Conservation (phyloP, 92 coral and sea anemone genomes). For the Virgularia gustaviana region DNA sequence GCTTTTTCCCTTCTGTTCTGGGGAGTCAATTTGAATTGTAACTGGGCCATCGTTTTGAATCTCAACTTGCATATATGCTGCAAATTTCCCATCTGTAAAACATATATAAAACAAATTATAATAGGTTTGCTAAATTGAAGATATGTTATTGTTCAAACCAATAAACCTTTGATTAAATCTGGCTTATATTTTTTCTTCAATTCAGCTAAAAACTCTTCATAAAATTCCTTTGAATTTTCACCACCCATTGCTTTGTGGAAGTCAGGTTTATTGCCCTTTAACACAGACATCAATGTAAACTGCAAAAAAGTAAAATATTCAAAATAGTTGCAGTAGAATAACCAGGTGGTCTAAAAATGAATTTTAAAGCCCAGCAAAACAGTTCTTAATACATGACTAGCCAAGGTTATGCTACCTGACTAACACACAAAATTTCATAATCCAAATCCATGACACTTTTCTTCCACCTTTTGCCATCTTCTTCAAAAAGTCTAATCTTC, state of each 20-base stretch:
- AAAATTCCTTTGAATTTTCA: conserved; percentile 69
- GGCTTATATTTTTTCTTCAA: conserved; percentile 62
- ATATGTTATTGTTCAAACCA: background rate
- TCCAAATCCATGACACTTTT: conserved; percentile 81
- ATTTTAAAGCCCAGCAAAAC: background rate
- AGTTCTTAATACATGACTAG: background rate
- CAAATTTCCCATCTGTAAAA: conserved; percentile 81
- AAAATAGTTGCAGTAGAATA: too few species aligned
- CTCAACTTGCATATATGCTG: conserved; percentile 96
- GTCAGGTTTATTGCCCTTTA: conserved; percentile 91
- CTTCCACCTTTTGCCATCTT: conserved; percentile 88
- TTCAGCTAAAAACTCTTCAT: conserved; percentile 70
- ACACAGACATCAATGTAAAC: conserved; percentile 77
- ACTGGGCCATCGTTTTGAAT: conserved; percentile 99
- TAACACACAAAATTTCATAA: conserved; percentile 83
- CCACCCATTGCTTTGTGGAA: conserved; percentile 90
- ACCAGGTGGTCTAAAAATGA: too few species aligned
- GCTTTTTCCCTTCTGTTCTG: conserved; percentile 45
- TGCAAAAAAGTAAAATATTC: background rate
- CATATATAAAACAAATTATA: background rate
- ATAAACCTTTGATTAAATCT: conserved; percentile 78
- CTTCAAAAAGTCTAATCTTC: conserved; percentile 80
- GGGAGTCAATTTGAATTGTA: conserved; percentile 77
- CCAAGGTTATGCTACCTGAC: too few species aligned
- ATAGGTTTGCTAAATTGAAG: background rate